These are phyloP conservation scores for Patagioenas fasciata DNA, from an alignment of 2,113 vertebrate genomes.

Conservation along the genomic window DNA sequence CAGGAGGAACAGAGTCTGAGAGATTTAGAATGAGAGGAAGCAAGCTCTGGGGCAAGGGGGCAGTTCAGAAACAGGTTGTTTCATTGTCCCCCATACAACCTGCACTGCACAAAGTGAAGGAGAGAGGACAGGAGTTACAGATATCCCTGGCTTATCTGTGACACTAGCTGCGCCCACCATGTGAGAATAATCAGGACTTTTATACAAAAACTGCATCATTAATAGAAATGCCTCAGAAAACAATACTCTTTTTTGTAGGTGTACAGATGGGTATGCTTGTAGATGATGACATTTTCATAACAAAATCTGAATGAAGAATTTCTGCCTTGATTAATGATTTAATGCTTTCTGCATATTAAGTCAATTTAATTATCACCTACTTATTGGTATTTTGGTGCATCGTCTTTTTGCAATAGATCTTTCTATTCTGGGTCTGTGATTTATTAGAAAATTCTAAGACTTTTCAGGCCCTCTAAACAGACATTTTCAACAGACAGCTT, in stretches of 20 bases:
- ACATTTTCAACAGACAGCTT: slow-evolving; percentile 6
- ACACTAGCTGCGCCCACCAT: background rate
- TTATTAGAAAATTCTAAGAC: slow-evolving; percentile 36
- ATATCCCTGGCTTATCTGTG: background rate
- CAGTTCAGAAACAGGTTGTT: background rate
- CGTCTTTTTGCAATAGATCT: background rate
- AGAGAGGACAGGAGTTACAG: background rate
- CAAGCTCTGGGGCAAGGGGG: background rate
- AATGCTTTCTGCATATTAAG: background rate
- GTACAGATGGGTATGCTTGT: background rate
- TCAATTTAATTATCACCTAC: slow-evolving; percentile 38
- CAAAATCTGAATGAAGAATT: slow-evolving; percentile 21
- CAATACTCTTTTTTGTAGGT: background rate
- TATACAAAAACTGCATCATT: background rate
- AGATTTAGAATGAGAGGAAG: background rate
- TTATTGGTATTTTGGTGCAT: slow-evolving; percentile 18
- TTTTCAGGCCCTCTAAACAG: slow-evolving; percentile 22
- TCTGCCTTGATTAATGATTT: slow-evolving; percentile 33
- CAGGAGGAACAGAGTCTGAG: background rate
- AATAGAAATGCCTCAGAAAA: background rate
- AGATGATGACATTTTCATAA: slow-evolving; percentile 25
- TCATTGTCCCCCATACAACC: background rate
- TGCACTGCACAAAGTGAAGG: background rate
- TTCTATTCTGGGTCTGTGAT: slow-evolving; percentile 2
- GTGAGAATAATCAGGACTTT: background rate